These are phyloP conservation scores for Tetramorium simillimum DNA, from an alignment of 1,140 invertebrate genomes.

Conservation along the genomic window DNA sequence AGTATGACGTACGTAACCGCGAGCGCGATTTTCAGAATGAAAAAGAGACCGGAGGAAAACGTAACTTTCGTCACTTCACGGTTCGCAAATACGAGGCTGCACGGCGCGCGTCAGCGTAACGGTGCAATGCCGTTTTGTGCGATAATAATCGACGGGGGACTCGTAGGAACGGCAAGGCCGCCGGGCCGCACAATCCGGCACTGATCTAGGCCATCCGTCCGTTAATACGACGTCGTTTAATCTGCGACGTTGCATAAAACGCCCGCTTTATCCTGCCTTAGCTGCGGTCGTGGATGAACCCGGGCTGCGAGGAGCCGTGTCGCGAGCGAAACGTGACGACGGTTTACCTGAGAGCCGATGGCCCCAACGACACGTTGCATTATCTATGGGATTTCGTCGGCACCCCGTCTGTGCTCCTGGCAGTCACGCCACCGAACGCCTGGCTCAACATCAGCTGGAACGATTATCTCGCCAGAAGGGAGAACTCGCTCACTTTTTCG, in stretches of 20 bases:
- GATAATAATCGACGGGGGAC: conserved; percentile 23
- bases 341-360: conserved; percentile 85
- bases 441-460: conserved; percentile 85
- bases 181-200: conserved; percentile 22
- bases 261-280: conserved; percentile 46
- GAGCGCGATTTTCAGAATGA: too few species aligned
- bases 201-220: conserved; percentile 50
- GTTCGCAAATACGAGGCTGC: background rate
- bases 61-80: background rate
- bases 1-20: background rate
- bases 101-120: background rate
- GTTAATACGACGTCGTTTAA: conserved; percentile 51
- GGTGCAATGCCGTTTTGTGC: background rate
- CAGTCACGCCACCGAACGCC: conserved; percentile 82
- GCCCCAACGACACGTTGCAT: conserved; percentile 86
- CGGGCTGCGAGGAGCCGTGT: conserved; percentile 75
- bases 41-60: background rate
- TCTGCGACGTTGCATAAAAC: conserved; percentile 20
- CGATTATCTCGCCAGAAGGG: conserved; percentile 72
- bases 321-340: conserved; percentile 78
- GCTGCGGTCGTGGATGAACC: conserved; percentile 79
- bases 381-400: conserved; percentile 87
- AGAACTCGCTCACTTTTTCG: conserved; percentile 82
- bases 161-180: conserved; percentile 41
- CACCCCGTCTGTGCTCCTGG: conserved; percentile 85